Conservation (phyloP, 2,113 vertebrate species). For the Rattus rattus region DNA sequence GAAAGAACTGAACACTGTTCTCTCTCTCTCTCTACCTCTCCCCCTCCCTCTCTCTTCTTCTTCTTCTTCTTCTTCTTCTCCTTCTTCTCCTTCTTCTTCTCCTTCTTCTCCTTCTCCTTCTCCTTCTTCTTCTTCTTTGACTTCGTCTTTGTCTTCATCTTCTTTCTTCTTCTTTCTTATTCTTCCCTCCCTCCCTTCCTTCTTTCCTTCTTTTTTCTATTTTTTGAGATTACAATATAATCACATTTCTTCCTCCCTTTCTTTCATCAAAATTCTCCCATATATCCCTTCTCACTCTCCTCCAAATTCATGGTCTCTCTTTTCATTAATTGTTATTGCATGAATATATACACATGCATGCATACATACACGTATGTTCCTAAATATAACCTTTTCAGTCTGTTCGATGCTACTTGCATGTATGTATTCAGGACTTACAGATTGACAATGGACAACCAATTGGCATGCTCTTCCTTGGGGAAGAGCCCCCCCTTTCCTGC, state of each 20-base stretch:
- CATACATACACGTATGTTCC: not conserved
- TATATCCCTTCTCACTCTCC: not conserved
- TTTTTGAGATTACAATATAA: not conserved
- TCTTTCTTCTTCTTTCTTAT: no score
- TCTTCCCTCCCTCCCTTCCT: no score
- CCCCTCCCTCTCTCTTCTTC: no score
- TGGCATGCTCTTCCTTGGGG: not conserved
- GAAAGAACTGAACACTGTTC: not conserved
- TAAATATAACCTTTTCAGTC: not conserved
- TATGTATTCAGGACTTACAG: not conserved
- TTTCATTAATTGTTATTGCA: not conserved
- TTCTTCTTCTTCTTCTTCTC: not conserved
- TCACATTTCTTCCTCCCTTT: not conserved
- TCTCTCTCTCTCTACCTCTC: not conserved
- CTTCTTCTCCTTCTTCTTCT: not conserved
- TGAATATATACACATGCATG: not conserved
- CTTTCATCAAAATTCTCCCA: not conserved
- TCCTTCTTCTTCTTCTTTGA: no score
- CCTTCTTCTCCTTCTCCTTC: not conserved
- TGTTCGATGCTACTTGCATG: not conserved
- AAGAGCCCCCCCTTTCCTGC: not conserved
- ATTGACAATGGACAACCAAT: not conserved
- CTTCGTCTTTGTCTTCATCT: no score
- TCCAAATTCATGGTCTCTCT: not conserved
- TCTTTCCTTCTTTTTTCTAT: not conserved